phyloP scores from a whole-genome alignment of 2,797 vertebrate genomes.

The Diplodus puntazzo region DNA sequence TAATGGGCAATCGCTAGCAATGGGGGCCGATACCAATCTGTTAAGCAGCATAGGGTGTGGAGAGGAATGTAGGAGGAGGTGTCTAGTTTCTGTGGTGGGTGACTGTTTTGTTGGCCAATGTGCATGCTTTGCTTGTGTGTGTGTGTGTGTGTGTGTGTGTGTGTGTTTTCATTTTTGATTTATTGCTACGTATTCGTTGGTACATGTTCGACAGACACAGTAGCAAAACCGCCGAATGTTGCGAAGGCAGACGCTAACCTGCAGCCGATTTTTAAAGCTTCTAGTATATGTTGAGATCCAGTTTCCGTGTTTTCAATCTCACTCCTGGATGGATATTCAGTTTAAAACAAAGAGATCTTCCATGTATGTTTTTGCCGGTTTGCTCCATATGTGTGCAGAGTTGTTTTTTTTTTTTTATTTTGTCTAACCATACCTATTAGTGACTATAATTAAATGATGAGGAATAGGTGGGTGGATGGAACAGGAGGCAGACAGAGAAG shows the following conservation, averaged over 20 bases:
- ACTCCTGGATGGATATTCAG: not conserved
- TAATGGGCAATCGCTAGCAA: conserved; percentile 61
- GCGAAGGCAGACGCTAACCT: conserved; percentile 37
- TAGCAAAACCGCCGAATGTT: conserved; percentile 36
- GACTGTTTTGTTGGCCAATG: conserved; percentile 63
- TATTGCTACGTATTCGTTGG: conserved; percentile 56
- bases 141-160: conserved; percentile 27
- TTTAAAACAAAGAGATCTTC: conserved; percentile 18
- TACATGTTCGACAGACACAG: conserved; percentile 61
- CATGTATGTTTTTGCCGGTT: conserved; percentile 45
- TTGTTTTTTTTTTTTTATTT: conserved; percentile 57
- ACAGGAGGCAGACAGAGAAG: conserved; percentile 81
- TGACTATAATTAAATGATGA: conserved; percentile 84
- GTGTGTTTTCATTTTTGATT: conserved; percentile 62
- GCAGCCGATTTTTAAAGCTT: conserved; percentile 12
- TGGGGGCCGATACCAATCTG: conserved; percentile 78
- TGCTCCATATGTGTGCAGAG: conserved; percentile 49
- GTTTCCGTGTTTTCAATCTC: not conserved
- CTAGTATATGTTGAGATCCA: conserved; percentile 30
- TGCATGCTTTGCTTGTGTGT: conserved; percentile 24
- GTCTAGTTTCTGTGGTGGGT: conserved; percentile 74
- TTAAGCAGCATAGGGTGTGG: conserved; percentile 79
- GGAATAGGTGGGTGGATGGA: conserved; percentile 83
- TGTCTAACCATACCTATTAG: conserved; percentile 82
- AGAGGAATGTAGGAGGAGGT: conserved; percentile 80